Evolutionary conservation across 2,888 invertebrate genomes (phyloP).

Genomic region (Drosophila anomalipes): DNA sequence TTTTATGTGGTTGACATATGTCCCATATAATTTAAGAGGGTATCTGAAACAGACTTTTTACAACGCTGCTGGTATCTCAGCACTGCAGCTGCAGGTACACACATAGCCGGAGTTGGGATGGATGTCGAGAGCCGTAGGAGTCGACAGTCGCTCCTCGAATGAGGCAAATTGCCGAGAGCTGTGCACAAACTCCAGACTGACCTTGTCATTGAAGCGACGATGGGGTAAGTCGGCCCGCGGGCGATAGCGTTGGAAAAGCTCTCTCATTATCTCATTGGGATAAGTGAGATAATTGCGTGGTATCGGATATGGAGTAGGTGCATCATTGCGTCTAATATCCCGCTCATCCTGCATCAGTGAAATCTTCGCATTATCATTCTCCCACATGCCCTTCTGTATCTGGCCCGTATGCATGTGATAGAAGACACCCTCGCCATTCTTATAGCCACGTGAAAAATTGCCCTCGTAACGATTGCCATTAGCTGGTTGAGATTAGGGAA

Average conservation of each 20-base stretch:
- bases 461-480: conserved; percentile 85
- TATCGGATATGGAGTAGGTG: conserved; percentile 77
- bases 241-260: conserved; percentile 75
- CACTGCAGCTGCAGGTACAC: conserved; percentile 64
- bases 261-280: conserved; percentile 76
- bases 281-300: conserved; percentile 65
- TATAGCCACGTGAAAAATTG: conserved; percentile 80
- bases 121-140: conserved; percentile 47
- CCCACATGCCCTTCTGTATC: conserved; percentile 84
- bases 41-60: background rate
- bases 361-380: conserved; percentile 74
- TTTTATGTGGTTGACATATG: conserved; percentile 8
- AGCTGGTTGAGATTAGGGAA: conserved; percentile 49
- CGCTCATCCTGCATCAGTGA: conserved; percentile 82
- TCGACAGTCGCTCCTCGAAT: conserved; percentile 63
- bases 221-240: conserved; percentile 57
- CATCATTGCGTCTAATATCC: conserved; percentile 64
- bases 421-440: conserved; percentile 84
- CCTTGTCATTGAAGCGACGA: conserved; percentile 69
- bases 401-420: conserved; percentile 84
- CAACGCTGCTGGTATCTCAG: background rate
- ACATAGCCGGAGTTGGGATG: conserved; percentile 45
- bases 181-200: conserved; percentile 67
- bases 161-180: conserved; percentile 62
- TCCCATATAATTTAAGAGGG: conserved; percentile 1